Percentiles rank a stretch among this genome's conserved stretches.
Evolutionary conservation across 2,797 vertebrate genomes (phyloP).

Genomic region (Netta rufina): DNA sequence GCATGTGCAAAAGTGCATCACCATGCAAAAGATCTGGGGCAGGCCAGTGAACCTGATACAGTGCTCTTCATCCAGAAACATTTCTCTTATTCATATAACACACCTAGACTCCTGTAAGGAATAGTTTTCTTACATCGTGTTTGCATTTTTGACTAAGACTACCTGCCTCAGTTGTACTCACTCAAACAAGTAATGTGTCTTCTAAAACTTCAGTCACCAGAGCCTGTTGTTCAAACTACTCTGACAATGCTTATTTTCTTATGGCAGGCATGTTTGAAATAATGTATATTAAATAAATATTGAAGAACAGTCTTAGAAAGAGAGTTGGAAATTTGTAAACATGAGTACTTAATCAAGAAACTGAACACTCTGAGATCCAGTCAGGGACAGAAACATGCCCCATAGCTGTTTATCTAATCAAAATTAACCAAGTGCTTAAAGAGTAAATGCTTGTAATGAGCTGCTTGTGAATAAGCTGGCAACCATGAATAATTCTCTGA

Average conservation of each 20-base stretch:
- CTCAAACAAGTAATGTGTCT: neutral
- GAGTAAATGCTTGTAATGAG: conserved; percentile 29
- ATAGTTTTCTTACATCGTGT: neutral
- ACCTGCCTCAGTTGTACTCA: neutral
- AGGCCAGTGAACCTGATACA: neutral
- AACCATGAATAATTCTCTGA: conserved; percentile 27
- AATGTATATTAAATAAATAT: conserved; percentile 39
- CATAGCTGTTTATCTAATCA: conserved; percentile 61
- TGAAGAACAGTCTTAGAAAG: neutral
- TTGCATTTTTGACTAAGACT: neutral
- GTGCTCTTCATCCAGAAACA: neutral
- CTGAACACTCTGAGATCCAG: conserved; percentile 5
- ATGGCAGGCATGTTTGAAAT: conserved; percentile 12
- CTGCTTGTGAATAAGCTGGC: conserved; percentile 50
- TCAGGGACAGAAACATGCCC: conserved; percentile 5
- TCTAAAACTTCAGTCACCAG: neutral
- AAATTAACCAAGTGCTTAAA: conserved; percentile 63
- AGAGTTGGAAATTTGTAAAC: conserved; percentile 44
- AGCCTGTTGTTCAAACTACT: conserved; percentile 4
- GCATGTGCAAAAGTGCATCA: neutral
- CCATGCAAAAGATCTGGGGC: neutral
- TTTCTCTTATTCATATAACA: neutral
- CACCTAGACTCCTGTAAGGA: neutral
- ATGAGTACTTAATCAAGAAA: conserved; percentile 42
- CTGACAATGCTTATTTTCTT: conserved; percentile 39